A percentile compares a stretch with the other conserved stretches of the same genome.
phyloP scores from a whole-genome alignment of 2,888 invertebrate species.

The Shargacucullia verbasci region DNA sequence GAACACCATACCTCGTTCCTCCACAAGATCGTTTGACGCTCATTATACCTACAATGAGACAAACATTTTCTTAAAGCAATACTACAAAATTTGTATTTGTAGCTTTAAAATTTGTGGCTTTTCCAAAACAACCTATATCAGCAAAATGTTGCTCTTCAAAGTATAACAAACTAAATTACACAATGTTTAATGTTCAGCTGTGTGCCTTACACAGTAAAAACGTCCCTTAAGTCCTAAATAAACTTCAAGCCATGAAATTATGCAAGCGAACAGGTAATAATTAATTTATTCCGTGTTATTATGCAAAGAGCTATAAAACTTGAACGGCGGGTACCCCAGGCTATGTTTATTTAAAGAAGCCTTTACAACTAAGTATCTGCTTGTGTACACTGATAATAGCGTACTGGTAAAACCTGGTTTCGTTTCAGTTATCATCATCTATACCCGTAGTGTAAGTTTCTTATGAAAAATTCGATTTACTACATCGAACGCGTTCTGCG shows the following conservation, averaged over 20 bases:
- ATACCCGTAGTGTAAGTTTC: no score
- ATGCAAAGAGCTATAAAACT: conserved; percentile 66
- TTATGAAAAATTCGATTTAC: no score
- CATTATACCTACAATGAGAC: no score
- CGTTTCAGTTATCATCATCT: no score
- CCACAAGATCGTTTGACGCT: no score
- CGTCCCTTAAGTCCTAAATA: conserved; percentile 65
- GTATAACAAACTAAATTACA: conserved; percentile 37
- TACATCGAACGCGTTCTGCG: no score
- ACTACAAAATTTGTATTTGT: no score
- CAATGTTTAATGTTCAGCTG: conserved; percentile 28
- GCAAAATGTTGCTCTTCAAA: conserved; percentile 7
- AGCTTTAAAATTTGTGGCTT: neutral
- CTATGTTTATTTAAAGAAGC: conserved; percentile 65
- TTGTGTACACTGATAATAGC: conserved; percentile 1
- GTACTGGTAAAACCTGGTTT: neutral
- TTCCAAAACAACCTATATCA: conserved; percentile 5
- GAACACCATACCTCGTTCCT: no score
- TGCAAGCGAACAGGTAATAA: conserved; percentile 70
- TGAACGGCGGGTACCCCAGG: conserved; percentile 41
- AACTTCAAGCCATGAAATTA: conserved; percentile 65
- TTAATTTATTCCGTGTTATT: conserved; percentile 74
- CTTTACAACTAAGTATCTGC: conserved; percentile 44
- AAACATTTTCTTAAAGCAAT: no score
- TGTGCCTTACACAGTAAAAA: conserved; percentile 50